Percentiles rank a stretch among this genome's conserved stretches.
Evolutionary conservation across 2,113 vertebrate species (phyloP).

Genomic region (Antechinus flavipes): DNA sequence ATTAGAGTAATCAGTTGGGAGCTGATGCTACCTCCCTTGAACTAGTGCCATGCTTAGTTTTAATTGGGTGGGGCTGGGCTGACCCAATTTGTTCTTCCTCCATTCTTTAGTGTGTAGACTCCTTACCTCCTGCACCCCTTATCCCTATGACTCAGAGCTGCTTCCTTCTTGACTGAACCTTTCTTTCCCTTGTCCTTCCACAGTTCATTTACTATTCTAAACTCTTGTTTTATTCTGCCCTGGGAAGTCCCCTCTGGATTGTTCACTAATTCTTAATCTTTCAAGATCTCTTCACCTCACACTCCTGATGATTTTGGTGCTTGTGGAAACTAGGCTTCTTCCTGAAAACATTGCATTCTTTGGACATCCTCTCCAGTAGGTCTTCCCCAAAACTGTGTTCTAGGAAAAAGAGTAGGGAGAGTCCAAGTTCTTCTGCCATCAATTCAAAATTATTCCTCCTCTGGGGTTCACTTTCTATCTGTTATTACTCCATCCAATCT

Average conservation of each 20-base stretch:
- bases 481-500: background rate
- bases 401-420: background rate
- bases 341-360: background rate
- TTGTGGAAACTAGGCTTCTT: background rate
- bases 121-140: background rate
- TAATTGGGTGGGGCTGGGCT: background rate
- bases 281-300: background rate
- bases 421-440: background rate
- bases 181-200: background rate
- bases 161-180: background rate
- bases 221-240: background rate
- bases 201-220: background rate
- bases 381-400: background rate
- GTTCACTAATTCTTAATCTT: background rate
- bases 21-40: background rate
- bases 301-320: background rate
- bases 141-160: background rate
- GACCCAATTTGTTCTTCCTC: background rate
- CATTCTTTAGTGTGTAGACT: background rate
- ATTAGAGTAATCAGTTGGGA: background rate
- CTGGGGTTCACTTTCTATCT: background rate
- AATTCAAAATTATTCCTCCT: background rate
- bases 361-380: background rate
- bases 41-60: background rate
- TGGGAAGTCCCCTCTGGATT: background rate